Evolutionary conservation across 1,140 invertebrate species (phyloP).

Genomic region (Bombus balteatus): DNA sequence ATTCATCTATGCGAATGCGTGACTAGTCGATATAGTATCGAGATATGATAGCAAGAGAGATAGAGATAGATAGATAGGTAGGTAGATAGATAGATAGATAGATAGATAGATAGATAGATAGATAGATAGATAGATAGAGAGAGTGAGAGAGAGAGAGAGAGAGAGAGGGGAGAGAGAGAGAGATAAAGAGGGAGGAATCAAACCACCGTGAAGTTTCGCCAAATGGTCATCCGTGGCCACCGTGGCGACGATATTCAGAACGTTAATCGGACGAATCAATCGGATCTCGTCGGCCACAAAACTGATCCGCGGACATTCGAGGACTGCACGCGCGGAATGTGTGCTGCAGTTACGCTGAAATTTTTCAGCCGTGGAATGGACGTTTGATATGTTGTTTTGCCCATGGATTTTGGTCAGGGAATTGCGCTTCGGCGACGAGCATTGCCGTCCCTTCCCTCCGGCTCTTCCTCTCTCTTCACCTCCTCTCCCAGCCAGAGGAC

Average conservation of each 20-base stretch:
- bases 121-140: not conserved
- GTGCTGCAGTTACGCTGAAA: conserved; percentile 22
- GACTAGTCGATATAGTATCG: not conserved
- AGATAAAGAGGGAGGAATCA: conserved; percentile 22
- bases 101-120: too few species aligned
- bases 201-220: conserved; percentile 56
- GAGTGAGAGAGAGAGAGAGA: not conserved
- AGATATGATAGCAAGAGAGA: not conserved
- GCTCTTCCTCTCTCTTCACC: too few species aligned
- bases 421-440: conserved; percentile 38
- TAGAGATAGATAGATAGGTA: too few species aligned
- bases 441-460: not conserved
- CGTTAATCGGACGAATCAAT: conserved; percentile 76
- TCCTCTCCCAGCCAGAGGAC: not conserved
- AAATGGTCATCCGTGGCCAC: conserved; percentile 64
- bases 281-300: conserved; percentile 64
- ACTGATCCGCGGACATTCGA: conserved; percentile 52
- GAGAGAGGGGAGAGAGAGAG: not conserved
- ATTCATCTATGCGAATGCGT: not conserved
- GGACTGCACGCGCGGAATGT: conserved; percentile 46
- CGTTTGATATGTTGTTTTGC: conserved; percentile 52
- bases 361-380: conserved; percentile 54
- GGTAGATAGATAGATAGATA: too few species aligned
- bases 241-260: conserved; percentile 68
- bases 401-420: conserved; percentile 45